Percentiles rank a stretch among this genome's conserved stretches.
Conservation (phyloP, 2,113 vertebrate species). For the Leptosomus discolor region DNA sequence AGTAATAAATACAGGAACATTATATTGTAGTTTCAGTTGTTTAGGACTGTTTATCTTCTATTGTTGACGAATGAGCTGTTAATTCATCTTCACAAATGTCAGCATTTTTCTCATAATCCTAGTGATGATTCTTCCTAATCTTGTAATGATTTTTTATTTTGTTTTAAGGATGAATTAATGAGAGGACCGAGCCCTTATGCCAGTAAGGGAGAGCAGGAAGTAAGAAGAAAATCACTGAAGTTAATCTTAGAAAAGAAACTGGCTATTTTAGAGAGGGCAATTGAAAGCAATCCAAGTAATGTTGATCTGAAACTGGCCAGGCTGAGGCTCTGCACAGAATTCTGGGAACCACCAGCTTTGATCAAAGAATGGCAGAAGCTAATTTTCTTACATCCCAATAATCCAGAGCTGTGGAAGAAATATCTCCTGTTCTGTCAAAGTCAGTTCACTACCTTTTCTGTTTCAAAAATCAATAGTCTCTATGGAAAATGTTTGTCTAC, state of each 20-base stretch:
- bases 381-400: conserved; percentile 93
- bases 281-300: conserved; percentile 85
- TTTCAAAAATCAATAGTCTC: conserved; percentile 84
- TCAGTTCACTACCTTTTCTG: conserved; percentile 90
- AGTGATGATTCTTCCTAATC: not conserved
- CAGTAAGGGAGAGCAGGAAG: conserved; percentile 68
- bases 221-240: conserved; percentile 70
- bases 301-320: conserved; percentile 87
- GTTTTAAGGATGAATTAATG: conserved; percentile 84
- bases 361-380: conserved; percentile 95
- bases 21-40: not conserved
- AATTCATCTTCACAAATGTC: not conserved
- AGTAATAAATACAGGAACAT: not conserved
- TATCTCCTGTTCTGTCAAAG: conserved; percentile 92
- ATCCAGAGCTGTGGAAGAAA: conserved; percentile 85
- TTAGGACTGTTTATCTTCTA: not conserved
- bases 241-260: conserved; percentile 91
- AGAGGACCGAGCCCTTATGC: conserved; percentile 71
- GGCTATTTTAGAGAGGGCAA: conserved; percentile 87
- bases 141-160: not conserved
- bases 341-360: conserved; percentile 87
- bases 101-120: not conserved
- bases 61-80: not conserved
- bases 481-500: conserved; percentile 94
- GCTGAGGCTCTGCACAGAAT: conserved; percentile 84